A percentile compares a stretch with the other conserved stretches of the same genome.
phyloP scores from a whole-genome alignment of 2,888 invertebrate genomes.

The Aporophyla lueneburgensis region DNA sequence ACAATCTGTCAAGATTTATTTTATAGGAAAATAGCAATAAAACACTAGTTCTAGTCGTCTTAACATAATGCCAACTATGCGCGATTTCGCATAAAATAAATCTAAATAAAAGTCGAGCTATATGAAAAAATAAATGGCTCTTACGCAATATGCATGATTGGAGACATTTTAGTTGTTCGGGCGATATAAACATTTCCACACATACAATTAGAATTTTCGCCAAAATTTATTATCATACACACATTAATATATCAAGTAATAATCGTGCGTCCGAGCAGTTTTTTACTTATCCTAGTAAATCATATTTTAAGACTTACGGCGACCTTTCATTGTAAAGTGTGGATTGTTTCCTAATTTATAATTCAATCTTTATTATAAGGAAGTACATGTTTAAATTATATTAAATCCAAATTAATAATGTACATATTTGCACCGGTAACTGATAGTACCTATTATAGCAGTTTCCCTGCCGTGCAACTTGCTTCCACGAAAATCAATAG shows the following conservation, averaged over 20 bases:
- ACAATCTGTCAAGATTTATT: slow-evolving; percentile 42
- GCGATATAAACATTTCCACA: slow-evolving; percentile 79
- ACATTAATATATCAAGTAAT: slow-evolving; percentile 55
- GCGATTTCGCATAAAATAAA: slow-evolving; percentile 72
- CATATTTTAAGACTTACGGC: slow-evolving; percentile 36
- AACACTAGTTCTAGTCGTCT: slow-evolving; percentile 59
- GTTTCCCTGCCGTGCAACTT: not conserved
- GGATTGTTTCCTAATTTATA: slow-evolving; percentile 5
- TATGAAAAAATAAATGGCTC: slow-evolving; percentile 73
- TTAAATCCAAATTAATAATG: not conserved
- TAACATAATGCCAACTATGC: slow-evolving; percentile 71
- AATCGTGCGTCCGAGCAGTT: slow-evolving; percentile 55
- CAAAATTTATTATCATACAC: slow-evolving; percentile 71
- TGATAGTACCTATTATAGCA: not conserved
- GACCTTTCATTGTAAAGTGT: slow-evolving; percentile 8
- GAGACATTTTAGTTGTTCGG: slow-evolving; percentile 73
- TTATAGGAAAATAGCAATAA: slow-evolving; percentile 57
- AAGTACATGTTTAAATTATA: not conserved
- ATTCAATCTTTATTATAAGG: not conserved
- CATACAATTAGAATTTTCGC: slow-evolving; percentile 71
- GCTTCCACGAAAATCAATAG: slow-evolving; percentile 1
- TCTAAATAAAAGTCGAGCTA: slow-evolving; percentile 75
- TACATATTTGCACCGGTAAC: not conserved
- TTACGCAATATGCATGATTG: slow-evolving; percentile 77
- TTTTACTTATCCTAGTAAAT: slow-evolving; percentile 45